Evolutionary conservation across 2,797 vertebrate species (phyloP), one percentile per base, ranked within the genome.

Genomic region (Myoxocephalus aenaeus): DNA sequence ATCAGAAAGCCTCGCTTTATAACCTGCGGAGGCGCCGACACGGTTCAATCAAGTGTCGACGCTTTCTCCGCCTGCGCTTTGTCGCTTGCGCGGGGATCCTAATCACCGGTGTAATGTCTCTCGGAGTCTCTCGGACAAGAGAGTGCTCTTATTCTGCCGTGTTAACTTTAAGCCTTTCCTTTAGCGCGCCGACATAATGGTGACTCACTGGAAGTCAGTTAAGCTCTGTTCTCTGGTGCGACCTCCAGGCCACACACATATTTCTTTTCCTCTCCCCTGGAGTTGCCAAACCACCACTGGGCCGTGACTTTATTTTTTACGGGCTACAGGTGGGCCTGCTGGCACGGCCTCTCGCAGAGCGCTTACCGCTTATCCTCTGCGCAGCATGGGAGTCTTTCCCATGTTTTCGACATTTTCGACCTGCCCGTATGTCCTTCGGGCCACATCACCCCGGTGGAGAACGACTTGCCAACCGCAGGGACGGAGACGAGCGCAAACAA

Each of bases 241-340:
- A 69, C 76, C 75, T 84, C 74, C 56, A 81, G 77, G 81, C 78
- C 73, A 70, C 76, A 70, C 76, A 75, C 48, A 58, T 65, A 74
- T 81, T 87, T 78, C 29, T 57, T 51, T 66, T 32, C 27, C 27
- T 70, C 38, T 66, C 4, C 50, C 68, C 40, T 42, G 15, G 29
- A 69, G 51, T 22, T 72, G 40, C 75, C 57, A 82, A 77, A 75
- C 68, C 74, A 58, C 70, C 70, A 7, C 42, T 79, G 53, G 48
- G 69, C 58, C 36, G 17, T 56, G 65, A 75, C 53, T 61, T 61
- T 70, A 63, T 44, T 58, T 59, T 74, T 64, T 48, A 65, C 50
- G 70, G 32, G 44, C 57, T 75, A n/a, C 48, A 88, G 79, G 80
- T 89, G 82, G 56, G 73, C 73, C 34, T 64, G n/a, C 75, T 63